Evolutionary conservation across 1,140 invertebrate genomes (phyloP).

Genomic region (Amphibalanus amphitrite): DNA sequence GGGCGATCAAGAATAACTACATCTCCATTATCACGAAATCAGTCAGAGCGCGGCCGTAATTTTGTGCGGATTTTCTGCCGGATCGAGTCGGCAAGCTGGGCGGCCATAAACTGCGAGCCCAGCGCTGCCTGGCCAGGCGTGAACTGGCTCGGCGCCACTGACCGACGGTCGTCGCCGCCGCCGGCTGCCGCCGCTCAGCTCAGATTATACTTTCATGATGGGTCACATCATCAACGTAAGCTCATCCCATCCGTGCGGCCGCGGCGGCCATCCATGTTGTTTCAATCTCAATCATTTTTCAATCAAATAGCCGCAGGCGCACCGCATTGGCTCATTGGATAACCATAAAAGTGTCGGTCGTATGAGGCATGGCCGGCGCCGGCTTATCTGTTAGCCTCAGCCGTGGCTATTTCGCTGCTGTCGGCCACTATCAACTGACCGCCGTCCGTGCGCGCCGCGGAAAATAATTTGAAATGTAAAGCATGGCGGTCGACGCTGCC

Average conservation of each 20-base stretch:
- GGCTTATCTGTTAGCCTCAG: not conserved
- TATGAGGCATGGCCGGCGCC: not conserved
- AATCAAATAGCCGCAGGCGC: not conserved
- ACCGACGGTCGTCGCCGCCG: no score
- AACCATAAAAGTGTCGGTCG: not conserved
- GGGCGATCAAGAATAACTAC: no score
- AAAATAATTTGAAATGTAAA: conserved; percentile 1
- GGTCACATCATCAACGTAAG: not conserved
- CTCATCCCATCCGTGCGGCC: not conserved
- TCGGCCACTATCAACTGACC: not conserved
- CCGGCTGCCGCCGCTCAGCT: no score
- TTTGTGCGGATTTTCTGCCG: no score
- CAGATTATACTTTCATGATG: not conserved
- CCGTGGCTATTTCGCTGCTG: not conserved
- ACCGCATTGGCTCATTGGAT: conserved; percentile 1
- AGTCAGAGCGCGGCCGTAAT: no score
- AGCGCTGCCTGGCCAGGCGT: no score
- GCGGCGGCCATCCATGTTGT: not conserved
- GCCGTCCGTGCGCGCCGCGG: not conserved
- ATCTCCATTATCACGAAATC: no score
- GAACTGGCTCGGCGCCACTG: no score
- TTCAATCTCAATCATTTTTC: conserved; percentile 2
- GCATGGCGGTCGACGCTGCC: not conserved
- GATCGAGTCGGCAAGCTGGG: no score
- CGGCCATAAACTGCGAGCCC: no score